Base-by-base conservation (phyloP, 2,888 invertebrate species). In the Tenthredo notha region DNA sequence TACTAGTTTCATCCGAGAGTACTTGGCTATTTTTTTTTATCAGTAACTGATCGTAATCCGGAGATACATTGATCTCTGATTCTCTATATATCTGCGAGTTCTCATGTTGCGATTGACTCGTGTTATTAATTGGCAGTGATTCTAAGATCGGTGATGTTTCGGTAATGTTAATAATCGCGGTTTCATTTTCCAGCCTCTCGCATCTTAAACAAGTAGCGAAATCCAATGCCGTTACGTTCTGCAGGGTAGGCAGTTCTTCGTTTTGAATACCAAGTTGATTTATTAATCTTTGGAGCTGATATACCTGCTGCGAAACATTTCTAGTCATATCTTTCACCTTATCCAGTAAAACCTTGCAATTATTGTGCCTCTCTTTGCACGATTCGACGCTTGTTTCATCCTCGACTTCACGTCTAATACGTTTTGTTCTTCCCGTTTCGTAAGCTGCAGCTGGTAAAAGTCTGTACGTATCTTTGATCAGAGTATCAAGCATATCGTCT, bases 121-220 rank as follows among this genome's bases (percentile, higher is more conserved):
- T 7, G n/a, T 0, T 10, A 74, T 74, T 40, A 15, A 2, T 40
- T 6, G 74, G 9, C 40, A 21, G 1, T 10, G 72, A 40, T 3
- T 72, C 40, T 5, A 4, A 74, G 29, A 29, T 33, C 15, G 18
- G 58, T 37, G 21, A 61, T 43, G 10, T 40, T 61, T 40, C 43
- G 21, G 29, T 29, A n/a, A 77, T 2, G 40, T 61, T 33, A 5
- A 67, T 5, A 10, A 0, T 47, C 9, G 67, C 3, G 82, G 75
- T 67, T 18, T 78, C 50, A 29, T 84, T 54, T 72, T 85, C 82
- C n/a, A 78, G 75, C 21, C 82, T 86, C 86, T 86, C 84, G 82
- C 91, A 91, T 7, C 88, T 82, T 2, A 91, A 54, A 87, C 91
- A 91, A 4, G 88, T 75, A 18, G 87, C 43, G n/a, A 87, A 85